Evolutionary conservation across 2,797 vertebrate genomes (phyloP), one percentile per base, ranked within the genome.

Genomic region (Enteromius paludinosus): DNA sequence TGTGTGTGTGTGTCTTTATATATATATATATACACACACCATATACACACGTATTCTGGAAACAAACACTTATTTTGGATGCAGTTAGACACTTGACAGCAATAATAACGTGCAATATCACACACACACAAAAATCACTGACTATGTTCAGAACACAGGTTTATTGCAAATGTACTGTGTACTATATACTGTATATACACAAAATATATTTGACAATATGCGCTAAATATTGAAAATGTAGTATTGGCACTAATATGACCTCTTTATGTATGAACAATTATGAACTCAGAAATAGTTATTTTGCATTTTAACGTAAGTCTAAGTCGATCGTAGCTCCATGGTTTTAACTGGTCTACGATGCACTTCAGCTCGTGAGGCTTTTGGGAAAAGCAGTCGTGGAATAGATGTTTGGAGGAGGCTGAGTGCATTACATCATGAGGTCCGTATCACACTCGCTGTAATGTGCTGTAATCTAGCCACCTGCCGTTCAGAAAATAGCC

Each of bases 401-500:
- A 28, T 0, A 61, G 23, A 28, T 15, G 68, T 45, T 45, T 70
- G 68, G 68, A 8, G 30, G 1, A 20, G 17, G 69, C 5, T 3
- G 8, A 49, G 25, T 5, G 11, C 56, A 61, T 25, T 61, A 15
- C 56, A 61, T 61, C 56, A 61, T 28, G 56, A 59, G 56, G 18
- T 9, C 38, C 8, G 38, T 17, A 28, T 28, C 68, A 2, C 68
- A 47, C 43, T 25, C n/a, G 15, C 43, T 30, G 25, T 49, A 47
- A 10, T 49, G 45, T 49, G 69, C 30, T 33, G 45, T 52, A 20
- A 71, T 49, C 20, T 72, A 45, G 45, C 17, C 54, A 8, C 4
- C n/a, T 61, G 54, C 73, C 30, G 10, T 28, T 43, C 73, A 20
- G 73, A 61, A 75, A 41, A 61, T 2, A 75, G 23, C 72, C 73